Evolutionary conservation across 2,113 vertebrate genomes (phyloP).

Genomic region (Nothocercus julius): DNA sequence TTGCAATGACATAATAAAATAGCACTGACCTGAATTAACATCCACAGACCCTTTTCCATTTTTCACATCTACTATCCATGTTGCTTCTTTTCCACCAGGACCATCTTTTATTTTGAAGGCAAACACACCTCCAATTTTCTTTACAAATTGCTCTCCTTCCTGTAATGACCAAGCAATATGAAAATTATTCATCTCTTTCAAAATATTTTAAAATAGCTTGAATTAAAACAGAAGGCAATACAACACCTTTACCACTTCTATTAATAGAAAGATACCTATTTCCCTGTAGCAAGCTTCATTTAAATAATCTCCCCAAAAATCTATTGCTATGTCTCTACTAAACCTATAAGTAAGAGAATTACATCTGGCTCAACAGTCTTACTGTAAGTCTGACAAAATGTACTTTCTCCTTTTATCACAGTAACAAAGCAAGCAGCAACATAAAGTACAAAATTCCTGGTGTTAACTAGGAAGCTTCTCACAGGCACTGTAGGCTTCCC

Average conservation of each 20-base stretch:
- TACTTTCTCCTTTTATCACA: neutral
- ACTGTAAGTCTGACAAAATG: neutral
- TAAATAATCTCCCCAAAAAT: neutral
- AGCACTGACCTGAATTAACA: conserved; percentile 84
- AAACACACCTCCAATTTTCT: conserved; percentile 93
- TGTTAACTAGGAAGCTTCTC: neutral
- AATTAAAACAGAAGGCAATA: neutral
- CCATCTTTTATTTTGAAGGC: conserved; percentile 93
- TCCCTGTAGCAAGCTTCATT: neutral
- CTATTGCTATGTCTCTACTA: neutral
- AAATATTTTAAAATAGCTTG: neutral
- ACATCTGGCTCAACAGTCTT: neutral
- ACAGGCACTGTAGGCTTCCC: neutral
- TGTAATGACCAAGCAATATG: conserved; percentile 46
- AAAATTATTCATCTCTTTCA: neutral
- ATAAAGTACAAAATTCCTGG: neutral
- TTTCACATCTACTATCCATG: conserved; percentile 94
- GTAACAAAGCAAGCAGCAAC: neutral
- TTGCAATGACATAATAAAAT: neutral
- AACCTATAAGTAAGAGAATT: neutral
- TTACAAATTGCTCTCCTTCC: conserved; percentile 91
- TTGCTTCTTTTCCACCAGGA: conserved; percentile 87
- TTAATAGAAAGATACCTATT: neutral
- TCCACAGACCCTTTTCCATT: conserved; percentile 88
- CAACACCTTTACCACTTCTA: neutral